Base-by-base conservation (phyloP, 2,888 invertebrate genomes). In the Nebria brevicollis region DNA sequence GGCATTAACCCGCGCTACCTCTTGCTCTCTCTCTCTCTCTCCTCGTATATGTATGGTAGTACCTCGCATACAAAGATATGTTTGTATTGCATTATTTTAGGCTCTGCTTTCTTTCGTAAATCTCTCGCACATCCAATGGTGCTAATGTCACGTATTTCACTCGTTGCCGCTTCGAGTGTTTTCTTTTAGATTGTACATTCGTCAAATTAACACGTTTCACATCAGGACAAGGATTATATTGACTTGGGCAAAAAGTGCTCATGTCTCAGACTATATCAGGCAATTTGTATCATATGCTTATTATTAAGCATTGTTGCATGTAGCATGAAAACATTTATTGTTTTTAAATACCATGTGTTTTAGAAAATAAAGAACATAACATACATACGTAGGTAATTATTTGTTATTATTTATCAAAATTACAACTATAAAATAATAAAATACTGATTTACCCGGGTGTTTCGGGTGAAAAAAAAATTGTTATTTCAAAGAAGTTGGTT, bases 381-480 rank as follows among this genome's bases (percentile, higher is more conserved):
- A n/a, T 34, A 2, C 1, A 20, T 20, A 20, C 20, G 20, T 20
- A 20, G 20, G 0, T 66, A 66, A n/a, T n/a, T 66, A 66, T n/a
- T 6, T 66, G 15, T 15, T 66, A 73, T 41, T 82, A 81, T 82
- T 26, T 54, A 54, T 41, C 10, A 73, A 75, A 26, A 66, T 77
- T 10, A 13, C 26, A 76, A 41, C 13, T 72, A 43, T 26, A 75
- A 11, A 75, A 43, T 34, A 43, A 20, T 20, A 20, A 20, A 20
- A 20, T 20, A 20, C 20, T 20, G 20, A 1, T 20, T 20, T 1
- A 20, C 20, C 20, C 20, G 20, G 20, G 20, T 20, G 1, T 20
- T 20, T 20, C 20, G 20, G 20, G 1, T 20, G 20, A 20, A 20
- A 20, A 20, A 20, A 20, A 20, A 20, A 20, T 20, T 20, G 20